Conservation (phyloP, 92 coral and sea anemone genomes). For the Umimayanthus kanabou region DNA sequence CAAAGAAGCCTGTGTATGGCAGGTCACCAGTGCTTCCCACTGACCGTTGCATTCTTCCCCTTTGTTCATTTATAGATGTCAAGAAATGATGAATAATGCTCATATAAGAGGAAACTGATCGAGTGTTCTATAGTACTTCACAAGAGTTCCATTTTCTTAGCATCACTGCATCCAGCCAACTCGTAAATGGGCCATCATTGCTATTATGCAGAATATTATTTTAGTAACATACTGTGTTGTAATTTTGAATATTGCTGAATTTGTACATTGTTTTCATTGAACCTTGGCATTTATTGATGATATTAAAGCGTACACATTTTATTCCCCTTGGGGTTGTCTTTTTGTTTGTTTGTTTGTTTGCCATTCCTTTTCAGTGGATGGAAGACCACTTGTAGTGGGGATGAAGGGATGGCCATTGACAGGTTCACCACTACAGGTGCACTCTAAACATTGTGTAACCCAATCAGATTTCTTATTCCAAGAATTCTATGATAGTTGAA, state of each 20-base stretch:
- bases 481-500: too few species aligned
- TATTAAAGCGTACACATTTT: constrained; percentile 44
- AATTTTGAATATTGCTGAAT: constrained; percentile 31
- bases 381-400: neutral
- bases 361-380: constrained; percentile 42
- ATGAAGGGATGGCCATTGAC: constrained; percentile 21
- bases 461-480: too few species aligned
- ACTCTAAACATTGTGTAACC: neutral
- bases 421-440: constrained; percentile 33
- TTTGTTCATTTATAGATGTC: constrained; percentile 35
- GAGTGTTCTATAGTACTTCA: neutral
- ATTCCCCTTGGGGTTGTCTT: constrained; percentile 25
- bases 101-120: constrained; percentile 8
- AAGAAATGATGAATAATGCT: constrained; percentile 28
- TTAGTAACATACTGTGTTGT: constrained; percentile 26
- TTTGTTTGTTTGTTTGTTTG: neutral
- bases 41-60: constrained; percentile 11
- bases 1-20: neutral
- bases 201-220: constrained; percentile 10
- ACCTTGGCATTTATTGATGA: constrained; percentile 25
- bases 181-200: neutral
- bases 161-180: neutral
- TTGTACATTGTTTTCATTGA: constrained; percentile 38
- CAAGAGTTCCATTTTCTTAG: constrained; percentile 10
- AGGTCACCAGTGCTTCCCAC: neutral